Percentiles rank a stretch among this genome's conserved stretches.
Conservation (phyloP, 2,797 vertebrate species). For the Protosalanx chinensis region DNA sequence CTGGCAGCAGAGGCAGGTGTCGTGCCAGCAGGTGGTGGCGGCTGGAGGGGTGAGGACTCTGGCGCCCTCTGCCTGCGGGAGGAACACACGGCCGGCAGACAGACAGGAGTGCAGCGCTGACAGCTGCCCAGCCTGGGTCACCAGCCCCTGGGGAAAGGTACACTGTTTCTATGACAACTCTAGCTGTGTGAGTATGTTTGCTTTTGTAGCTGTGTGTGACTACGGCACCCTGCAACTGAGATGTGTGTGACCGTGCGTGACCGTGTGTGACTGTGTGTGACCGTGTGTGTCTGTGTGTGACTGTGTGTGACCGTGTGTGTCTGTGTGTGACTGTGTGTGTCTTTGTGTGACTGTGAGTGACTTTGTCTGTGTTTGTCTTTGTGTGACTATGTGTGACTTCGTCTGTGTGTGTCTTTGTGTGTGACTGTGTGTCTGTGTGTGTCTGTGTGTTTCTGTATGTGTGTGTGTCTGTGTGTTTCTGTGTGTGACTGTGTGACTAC, state of each 20-base stretch:
- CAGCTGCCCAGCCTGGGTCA: conserved; percentile 62
- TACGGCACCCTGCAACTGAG: conserved; percentile 7
- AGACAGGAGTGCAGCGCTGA: conserved; percentile 66
- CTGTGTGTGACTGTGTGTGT: background rate
- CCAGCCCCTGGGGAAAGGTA: conserved; percentile 72
- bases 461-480: background rate
- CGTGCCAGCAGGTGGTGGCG: conserved; percentile 70
- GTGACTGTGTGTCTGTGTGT: background rate
- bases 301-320: conserved; percentile 13
- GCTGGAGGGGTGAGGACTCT: conserved; percentile 49
- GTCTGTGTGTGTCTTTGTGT: background rate
- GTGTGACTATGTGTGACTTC: conserved; percentile 13
- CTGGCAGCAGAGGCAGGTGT: conserved; percentile 69
- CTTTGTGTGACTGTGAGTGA: background rate
- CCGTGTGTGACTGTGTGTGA: conserved; percentile 12
- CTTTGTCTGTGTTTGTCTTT: background rate
- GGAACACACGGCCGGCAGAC: conserved; percentile 53
- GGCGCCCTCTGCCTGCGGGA: conserved; percentile 51
- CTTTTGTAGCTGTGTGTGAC: too few relatives aligned
- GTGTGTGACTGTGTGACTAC: conserved; percentile 24
- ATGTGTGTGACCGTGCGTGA: background rate
- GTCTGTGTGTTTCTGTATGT: background rate
- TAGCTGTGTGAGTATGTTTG: too few relatives aligned
- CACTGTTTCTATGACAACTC: background rate
- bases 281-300: conserved; percentile 9